These are phyloP conservation scores for Muntiacus muntjak DNA, from an alignment of 2,113 vertebrate species.

Conservation along the genomic window DNA sequence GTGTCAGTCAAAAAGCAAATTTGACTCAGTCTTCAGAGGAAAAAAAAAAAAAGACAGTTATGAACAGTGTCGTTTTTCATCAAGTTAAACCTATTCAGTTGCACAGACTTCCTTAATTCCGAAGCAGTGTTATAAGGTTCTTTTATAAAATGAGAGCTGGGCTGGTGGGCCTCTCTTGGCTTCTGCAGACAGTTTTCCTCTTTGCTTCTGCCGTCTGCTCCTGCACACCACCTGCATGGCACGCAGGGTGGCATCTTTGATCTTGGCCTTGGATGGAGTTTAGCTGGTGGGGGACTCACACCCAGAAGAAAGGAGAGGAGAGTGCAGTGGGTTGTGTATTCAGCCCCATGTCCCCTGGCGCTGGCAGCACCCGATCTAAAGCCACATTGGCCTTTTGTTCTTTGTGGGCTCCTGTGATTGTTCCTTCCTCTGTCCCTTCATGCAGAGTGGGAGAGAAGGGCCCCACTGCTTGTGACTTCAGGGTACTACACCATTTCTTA, in stretches of 20 bases:
- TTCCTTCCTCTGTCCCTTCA: neutral
- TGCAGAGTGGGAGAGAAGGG: neutral
- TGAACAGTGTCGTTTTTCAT: neutral
- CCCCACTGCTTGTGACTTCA: neutral
- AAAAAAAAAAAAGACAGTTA: neutral
- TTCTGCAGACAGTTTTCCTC: neutral
- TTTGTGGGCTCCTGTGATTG: neutral
- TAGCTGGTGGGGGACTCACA: neutral
- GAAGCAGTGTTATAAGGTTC: neutral
- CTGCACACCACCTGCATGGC: fast-evolving
- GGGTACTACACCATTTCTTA: neutral
- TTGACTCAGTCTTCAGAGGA: neutral
- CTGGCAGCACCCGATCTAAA: neutral
- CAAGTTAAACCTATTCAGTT: neutral
- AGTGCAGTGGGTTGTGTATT: fast-evolving
- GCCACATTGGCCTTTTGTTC: neutral
- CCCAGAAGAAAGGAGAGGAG: neutral
- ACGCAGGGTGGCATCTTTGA: neutral
- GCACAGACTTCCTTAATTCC: neutral
- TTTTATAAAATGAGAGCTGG: neutral
- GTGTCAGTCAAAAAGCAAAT: neutral
- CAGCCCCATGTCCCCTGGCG: neutral
- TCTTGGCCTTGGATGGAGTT: neutral
- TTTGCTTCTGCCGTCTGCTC: neutral
- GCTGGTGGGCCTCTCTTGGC: neutral